Conservation (phyloP, 2,888 invertebrate genomes). For the Lasius fuliginosus region DNA sequence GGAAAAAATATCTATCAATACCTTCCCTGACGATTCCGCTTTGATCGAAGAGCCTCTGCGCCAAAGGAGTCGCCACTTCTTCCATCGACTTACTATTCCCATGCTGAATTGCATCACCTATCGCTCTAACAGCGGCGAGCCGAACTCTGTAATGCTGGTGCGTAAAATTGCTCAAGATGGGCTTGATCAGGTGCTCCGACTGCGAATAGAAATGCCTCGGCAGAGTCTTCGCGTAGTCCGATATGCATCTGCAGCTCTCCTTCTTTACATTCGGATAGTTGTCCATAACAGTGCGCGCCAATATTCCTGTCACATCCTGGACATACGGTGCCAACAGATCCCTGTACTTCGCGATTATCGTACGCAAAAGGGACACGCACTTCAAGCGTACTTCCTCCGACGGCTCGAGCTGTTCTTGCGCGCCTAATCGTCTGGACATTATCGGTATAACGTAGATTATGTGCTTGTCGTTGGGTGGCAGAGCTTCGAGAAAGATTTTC, state of each 20-base stretch:
- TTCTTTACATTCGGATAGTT: constrained; percentile 94
- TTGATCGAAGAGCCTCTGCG: constrained; percentile 95
- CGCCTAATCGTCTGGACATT: constrained; percentile 92
- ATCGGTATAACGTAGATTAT: constrained; percentile 92
- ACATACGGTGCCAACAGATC: constrained; percentile 90
- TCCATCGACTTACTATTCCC: constrained; percentile 92
- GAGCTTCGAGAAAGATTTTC: constrained; percentile 87
- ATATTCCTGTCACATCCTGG: constrained; percentile 92
- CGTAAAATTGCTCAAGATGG: constrained; percentile 90
- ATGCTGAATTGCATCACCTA: constrained; percentile 90
- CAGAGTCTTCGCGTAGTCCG: constrained; percentile 89
- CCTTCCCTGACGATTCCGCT: constrained; percentile 91
- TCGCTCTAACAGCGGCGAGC: constrained; percentile 91
- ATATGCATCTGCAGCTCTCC: constrained; percentile 91
- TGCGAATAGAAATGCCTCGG: constrained; percentile 92
- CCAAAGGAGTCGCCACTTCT: constrained; percentile 92
- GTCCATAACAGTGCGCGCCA: constrained; percentile 92
- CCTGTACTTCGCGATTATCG: constrained; percentile 89
- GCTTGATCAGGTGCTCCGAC: constrained; percentile 91
- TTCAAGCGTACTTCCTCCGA: constrained; percentile 94
- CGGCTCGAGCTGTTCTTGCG: constrained; percentile 90
- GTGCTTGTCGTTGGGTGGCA: constrained; percentile 91
- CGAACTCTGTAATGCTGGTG: constrained; percentile 95
- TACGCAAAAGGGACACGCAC: constrained; percentile 89
- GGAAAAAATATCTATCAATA: constrained; percentile 61